Evolutionary conservation across 2,113 vertebrate genomes (phyloP).

Genomic region (Centrocercus urophasianus): DNA sequence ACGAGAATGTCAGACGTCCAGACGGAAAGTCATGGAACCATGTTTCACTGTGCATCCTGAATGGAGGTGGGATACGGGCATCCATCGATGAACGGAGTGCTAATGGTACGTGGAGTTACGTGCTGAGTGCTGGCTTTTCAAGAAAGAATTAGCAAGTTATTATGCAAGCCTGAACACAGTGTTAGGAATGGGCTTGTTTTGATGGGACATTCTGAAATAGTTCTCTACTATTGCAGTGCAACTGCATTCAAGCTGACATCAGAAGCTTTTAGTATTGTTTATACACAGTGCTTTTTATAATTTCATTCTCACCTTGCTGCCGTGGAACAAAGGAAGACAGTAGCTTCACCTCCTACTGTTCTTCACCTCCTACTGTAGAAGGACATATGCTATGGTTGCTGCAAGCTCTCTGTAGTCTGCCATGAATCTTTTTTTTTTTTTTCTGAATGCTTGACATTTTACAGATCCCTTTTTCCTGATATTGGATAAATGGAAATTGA

Average conservation of each 20-base stretch:
- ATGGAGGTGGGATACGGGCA: conserved; percentile 86
- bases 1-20: conserved; percentile 80
- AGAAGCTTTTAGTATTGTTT: neutral
- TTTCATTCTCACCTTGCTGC: conserved; percentile 12
- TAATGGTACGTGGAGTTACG: conserved; percentile 79
- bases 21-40: conserved; percentile 87
- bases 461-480: neutral
- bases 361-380: neutral
- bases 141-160: neutral
- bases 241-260: neutral
- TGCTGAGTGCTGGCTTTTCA: neutral
- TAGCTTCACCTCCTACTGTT: neutral
- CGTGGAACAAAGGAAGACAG: neutral
- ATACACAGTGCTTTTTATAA: neutral
- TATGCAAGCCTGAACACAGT: neutral
- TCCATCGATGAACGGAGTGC: conserved; percentile 84
- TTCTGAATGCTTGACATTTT: neutral
- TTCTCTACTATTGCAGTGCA: neutral
- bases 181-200: neutral
- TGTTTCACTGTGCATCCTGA: conserved; percentile 88
- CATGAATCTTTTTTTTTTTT: neutral
- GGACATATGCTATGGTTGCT: fast-evolving
- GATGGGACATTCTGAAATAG: neutral
- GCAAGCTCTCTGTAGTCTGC: neutral
- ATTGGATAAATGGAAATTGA: neutral